Evolutionary conservation across 2,888 invertebrate species (phyloP).

Genomic region (Malthinus flaveolus): DNA sequence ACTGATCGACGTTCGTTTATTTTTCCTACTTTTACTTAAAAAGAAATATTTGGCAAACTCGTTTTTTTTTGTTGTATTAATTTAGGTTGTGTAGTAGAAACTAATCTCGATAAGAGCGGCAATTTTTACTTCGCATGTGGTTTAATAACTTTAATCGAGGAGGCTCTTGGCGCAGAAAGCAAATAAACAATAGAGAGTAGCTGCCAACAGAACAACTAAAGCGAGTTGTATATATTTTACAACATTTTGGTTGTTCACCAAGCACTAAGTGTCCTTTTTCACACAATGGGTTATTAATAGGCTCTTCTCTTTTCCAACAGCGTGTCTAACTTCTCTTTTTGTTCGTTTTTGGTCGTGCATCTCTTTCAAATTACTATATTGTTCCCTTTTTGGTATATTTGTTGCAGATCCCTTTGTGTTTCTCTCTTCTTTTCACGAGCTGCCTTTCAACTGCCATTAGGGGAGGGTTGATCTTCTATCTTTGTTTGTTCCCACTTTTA

Average conservation of each 20-base stretch:
- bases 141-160: slow-evolving; percentile 21
- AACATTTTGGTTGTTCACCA: slow-evolving; percentile 29
- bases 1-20: not conserved
- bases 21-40: not conserved
- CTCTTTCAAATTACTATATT: slow-evolving; percentile 30
- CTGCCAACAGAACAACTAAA: slow-evolving; percentile 14
- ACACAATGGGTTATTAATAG: not conserved
- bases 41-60: not conserved
- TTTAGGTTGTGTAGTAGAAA: not conserved
- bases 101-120: not conserved
- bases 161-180: slow-evolving; percentile 20
- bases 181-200: slow-evolving; percentile 35
- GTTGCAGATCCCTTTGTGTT: slow-evolving; percentile 17
- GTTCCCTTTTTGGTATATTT: slow-evolving; percentile 24
- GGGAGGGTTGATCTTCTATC: slow-evolving; percentile 21
- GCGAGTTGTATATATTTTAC: slow-evolving; percentile 32
- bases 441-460: slow-evolving; percentile 12
- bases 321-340: slow-evolving; percentile 21
- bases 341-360: slow-evolving; percentile 28
- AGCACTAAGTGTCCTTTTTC: slow-evolving; percentile 7
- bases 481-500: not conserved
- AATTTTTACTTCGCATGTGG: slow-evolving; percentile 12
- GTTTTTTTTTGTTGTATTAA: not conserved
- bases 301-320: slow-evolving; percentile 8
- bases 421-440: slow-evolving; percentile 11